phyloP scores from a whole-genome alignment of 2,888 invertebrate genomes.

The Altica lythri region DNA sequence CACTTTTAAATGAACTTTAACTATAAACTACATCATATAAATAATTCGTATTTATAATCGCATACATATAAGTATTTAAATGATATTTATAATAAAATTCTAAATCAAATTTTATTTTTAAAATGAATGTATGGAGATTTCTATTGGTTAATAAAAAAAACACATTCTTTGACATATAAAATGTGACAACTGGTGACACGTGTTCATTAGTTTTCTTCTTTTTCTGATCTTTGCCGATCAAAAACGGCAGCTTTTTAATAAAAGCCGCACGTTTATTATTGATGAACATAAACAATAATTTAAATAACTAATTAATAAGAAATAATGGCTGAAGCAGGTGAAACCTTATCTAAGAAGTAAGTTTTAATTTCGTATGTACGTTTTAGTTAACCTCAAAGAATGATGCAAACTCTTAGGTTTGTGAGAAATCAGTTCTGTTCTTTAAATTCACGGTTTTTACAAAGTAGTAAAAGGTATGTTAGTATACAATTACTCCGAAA shows the following conservation, averaged over 20 bases:
- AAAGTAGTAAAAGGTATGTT: conserved; percentile 49
- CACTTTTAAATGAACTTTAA: too few relatives aligned
- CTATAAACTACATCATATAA: too few relatives aligned
- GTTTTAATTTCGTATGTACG: conserved; percentile 30
- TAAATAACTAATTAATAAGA: conserved; percentile 2
- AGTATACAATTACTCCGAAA: conserved; percentile 23
- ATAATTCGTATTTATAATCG: too few relatives aligned
- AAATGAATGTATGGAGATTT: too few relatives aligned
- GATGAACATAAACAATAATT: background rate
- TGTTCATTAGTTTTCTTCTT: background rate
- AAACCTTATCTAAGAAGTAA: conserved; percentile 52
- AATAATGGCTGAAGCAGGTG: conserved; percentile 46
- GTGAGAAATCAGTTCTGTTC: conserved; percentile 36
- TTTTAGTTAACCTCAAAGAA: conserved; percentile 29
- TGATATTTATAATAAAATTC: too few relatives aligned
- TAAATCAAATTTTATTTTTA: too few relatives aligned
- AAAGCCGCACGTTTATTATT: too few relatives aligned
- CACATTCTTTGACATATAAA: too few relatives aligned
- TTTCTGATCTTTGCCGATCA: background rate
- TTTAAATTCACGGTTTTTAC: conserved; percentile 37
- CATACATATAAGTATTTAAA: too few relatives aligned
- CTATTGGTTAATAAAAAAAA: too few relatives aligned
- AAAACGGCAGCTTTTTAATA: background rate
- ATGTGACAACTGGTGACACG: too few relatives aligned
- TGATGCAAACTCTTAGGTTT: conserved; percentile 41